Percentiles rank a stretch among this genome's conserved stretches.
Evolutionary conservation across 2,888 invertebrate species (phyloP).

Genomic region (Clanis bilineata): DNA sequence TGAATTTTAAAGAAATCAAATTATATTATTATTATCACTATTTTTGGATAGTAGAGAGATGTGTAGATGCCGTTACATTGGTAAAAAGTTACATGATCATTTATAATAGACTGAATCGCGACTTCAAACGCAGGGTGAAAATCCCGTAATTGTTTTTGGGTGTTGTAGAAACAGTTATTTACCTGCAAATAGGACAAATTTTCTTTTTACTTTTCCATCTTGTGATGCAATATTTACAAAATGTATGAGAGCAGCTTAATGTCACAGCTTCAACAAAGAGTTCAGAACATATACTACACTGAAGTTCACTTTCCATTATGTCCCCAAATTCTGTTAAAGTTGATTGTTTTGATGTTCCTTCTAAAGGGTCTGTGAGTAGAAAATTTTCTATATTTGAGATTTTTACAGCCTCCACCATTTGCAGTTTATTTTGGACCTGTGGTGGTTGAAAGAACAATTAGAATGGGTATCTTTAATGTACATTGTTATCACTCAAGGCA

Average conservation of each 20-base stretch:
- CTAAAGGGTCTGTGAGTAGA: conserved; percentile 27
- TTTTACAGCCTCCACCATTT: conserved; percentile 57
- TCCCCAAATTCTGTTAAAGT: conserved; percentile 70
- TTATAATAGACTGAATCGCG: too few relatives aligned
- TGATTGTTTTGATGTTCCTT: conserved; percentile 44
- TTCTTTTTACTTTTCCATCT: conserved; percentile 86
- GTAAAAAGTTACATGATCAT: too few relatives aligned
- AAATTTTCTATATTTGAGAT: conserved; percentile 52
- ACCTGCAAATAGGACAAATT: conserved; percentile 88
- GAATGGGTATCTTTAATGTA: background rate
- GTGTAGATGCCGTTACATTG: too few relatives aligned
- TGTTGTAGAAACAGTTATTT: background rate
- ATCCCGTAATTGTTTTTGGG: background rate
- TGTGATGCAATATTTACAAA: conserved; percentile 87
- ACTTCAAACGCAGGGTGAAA: too few relatives aligned
- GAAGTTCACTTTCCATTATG: conserved; percentile 86
- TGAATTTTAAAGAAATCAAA: too few relatives aligned
- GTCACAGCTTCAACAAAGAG: conserved; percentile 87
- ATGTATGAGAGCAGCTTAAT: conserved; percentile 88
- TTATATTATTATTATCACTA: too few relatives aligned
- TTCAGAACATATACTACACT: conserved; percentile 89
- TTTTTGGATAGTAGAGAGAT: too few relatives aligned
- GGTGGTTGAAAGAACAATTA: conserved; percentile 5
- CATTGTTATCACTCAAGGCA: too few relatives aligned
- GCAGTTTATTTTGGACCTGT: conserved; percentile 57